These are phyloP conservation scores for Struthidea cinerea DNA, from an alignment of 2,113 vertebrate species.

Conservation along the genomic window DNA sequence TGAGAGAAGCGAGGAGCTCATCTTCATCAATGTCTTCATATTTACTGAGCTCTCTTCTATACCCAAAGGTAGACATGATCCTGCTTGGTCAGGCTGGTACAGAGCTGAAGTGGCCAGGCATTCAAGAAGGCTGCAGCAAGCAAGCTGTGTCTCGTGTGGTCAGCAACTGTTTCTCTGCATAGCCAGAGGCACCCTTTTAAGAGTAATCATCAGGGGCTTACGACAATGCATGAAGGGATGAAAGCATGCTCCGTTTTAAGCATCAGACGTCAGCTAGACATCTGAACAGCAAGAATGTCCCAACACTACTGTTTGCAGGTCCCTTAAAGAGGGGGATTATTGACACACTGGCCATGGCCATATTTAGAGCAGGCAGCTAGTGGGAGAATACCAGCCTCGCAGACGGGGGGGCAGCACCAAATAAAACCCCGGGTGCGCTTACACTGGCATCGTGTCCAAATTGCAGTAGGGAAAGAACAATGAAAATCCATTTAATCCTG, in stretches of 20 bases:
- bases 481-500: slow-evolving; percentile 9
- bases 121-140: slow-evolving; percentile 54
- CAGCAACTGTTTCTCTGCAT: slow-evolving; percentile 76
- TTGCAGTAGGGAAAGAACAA: background rate
- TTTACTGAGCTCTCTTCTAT: slow-evolving; percentile 93
- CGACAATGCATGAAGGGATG: slow-evolving; percentile 83
- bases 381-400: slow-evolving; percentile 28
- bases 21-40: slow-evolving; percentile 98
- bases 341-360: slow-evolving; percentile 75
- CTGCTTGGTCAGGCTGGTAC: slow-evolving; percentile 55
- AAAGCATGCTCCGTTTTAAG: slow-evolving; percentile 92
- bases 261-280: slow-evolving; percentile 84
- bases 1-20: slow-evolving; percentile 90
- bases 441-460: background rate
- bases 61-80: slow-evolving; percentile 93
- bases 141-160: slow-evolving; percentile 31
- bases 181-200: slow-evolving; percentile 85
- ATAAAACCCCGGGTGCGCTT: background rate
- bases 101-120: slow-evolving; percentile 48
- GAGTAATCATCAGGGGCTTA: slow-evolving; percentile 73
- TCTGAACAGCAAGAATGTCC: slow-evolving; percentile 92
- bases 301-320: slow-evolving; percentile 76
- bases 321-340: slow-evolving; percentile 77
- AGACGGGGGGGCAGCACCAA: background rate
- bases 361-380: slow-evolving; percentile 79